Conservation (phyloP, 2,113 vertebrate species). For the Ptychochromis oligacanthus region DNA sequence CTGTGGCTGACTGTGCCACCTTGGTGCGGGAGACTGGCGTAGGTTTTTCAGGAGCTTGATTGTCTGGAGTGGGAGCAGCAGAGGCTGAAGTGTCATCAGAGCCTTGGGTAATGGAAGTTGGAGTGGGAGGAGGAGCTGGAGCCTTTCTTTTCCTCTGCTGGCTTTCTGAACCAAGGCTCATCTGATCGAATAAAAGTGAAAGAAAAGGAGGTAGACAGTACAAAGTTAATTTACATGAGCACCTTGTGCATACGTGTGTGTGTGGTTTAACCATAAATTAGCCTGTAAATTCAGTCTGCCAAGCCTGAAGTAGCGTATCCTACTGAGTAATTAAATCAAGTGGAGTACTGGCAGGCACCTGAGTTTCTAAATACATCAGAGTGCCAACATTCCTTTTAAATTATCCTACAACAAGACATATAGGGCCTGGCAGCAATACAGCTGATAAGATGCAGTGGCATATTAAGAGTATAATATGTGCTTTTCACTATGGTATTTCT, state of each 20-base stretch:
- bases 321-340: conserved; percentile 69
- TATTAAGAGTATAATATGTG: not conserved
- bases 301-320: conserved; percentile 49
- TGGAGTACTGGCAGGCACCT: conserved; percentile 52
- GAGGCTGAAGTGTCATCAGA: conserved; percentile 48
- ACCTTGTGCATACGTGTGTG: conserved; percentile 28
- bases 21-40: conserved; percentile 34
- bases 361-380: conserved; percentile 27
- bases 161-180: conserved; percentile 78
- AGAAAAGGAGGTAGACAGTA: conserved; percentile 23
- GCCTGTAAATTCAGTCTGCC: conserved; percentile 41
- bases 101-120: conserved; percentile 42
- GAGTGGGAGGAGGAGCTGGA: conserved; percentile 80
- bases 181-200: conserved; percentile 70
- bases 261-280: conserved; percentile 56
- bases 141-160: conserved; percentile 92
- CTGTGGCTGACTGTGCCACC: conserved; percentile 18
- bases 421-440: conserved; percentile 21
- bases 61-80: conserved; percentile 32
- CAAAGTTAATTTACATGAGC: conserved; percentile 39
- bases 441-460: conserved; percentile 30
- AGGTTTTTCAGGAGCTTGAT: conserved; percentile 13
- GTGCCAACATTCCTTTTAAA: conserved; percentile 65
- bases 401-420: conserved; percentile 45
- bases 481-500: not conserved